Percentiles rank a stretch among this genome's conserved stretches.
These are phyloP conservation scores for Plutomurus gul DNA, from an alignment of 1,140 invertebrate genomes.

Conservation along the genomic window DNA sequence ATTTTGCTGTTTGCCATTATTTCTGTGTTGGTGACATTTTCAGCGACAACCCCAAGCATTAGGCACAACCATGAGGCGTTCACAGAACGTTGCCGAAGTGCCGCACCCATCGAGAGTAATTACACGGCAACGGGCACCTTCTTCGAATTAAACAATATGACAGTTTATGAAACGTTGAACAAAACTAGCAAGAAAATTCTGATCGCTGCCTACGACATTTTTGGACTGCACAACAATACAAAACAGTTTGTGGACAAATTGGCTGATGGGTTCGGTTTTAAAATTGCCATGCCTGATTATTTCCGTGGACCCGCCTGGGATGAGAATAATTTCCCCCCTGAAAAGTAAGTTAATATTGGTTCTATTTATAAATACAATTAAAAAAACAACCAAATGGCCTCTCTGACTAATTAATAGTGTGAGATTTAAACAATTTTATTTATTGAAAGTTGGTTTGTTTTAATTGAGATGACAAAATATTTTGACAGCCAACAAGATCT, in stretches of 20 bases:
- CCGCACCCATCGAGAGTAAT: not conserved
- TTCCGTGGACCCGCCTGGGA: not conserved
- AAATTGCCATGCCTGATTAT: slow-evolving; percentile 42
- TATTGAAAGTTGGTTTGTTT: too few species aligned
- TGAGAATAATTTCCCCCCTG: not conserved
- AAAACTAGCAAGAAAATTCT: not conserved
- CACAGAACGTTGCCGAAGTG: slow-evolving; percentile 25
- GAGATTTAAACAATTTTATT: too few species aligned
- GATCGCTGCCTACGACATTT: slow-evolving; percentile 42
- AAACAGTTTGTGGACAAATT: slow-evolving; percentile 42
- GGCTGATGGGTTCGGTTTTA: slow-evolving; percentile 25
- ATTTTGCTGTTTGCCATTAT: too few species aligned
- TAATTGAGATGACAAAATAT: too few species aligned
- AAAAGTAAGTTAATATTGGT: not conserved
- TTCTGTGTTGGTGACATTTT: too few species aligned
- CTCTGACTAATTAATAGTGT: too few species aligned
- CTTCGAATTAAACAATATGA: slow-evolving; percentile 24
- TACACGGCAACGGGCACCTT: slow-evolving; percentile 23
- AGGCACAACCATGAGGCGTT: not conserved
- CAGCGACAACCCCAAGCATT: too few species aligned
- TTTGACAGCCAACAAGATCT: too few species aligned
- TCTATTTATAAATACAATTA: not conserved
- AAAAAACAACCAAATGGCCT: too few species aligned
- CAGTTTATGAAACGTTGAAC: slow-evolving; percentile 12
- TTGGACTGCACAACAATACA: slow-evolving; percentile 34